Evolutionary conservation across 2,888 invertebrate genomes (phyloP), one percentile per base, ranked within the genome.

Genomic region (Strigamia transsilvanica): DNA sequence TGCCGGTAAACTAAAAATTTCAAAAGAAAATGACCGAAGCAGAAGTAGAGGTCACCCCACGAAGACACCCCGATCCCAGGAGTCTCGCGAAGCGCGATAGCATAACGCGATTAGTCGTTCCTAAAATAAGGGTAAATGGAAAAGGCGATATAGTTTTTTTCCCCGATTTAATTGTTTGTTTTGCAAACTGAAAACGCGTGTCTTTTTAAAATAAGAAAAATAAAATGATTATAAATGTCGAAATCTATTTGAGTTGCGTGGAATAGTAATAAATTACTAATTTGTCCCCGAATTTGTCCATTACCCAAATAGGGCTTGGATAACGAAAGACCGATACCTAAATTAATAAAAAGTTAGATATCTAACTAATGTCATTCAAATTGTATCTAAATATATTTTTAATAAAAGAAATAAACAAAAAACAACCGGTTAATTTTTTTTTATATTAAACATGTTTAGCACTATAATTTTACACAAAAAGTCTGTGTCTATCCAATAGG

Each of bases 41-140:
- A 15, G 61, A 61, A 61, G 23, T 61, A 61, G 61, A 61, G 61
- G 61, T 61, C 61, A 61, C 61, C 23, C 61, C 21, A 61, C 61
- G 61, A 23, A 61, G 61, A 61, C 61, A 61, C 61, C 23, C 61
- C 61, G 18, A 61, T 23, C 21, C 61, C 61, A 21, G 2, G 12
- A 23, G 61, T 61, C 61, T 61, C 23, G 61, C 61, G n/a, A 18
- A 10, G 5, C 61, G 18, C 18, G 61, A 18, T 23, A 23, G 12
- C 2, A 61, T 38, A 61, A 61, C 61, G 18, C 61, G 61, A 61
- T 61, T 61, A 61, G n/a, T 61, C 12, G 3, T 23, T 61, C 21
- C 61, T 61, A 21, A n/a, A 18, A 15, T 10, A 9, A 15, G 46
- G 46, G 46, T 46, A 15, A n/a, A 46, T 46, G 46, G 13, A 46